Evolutionary conservation across 2,113 vertebrate genomes (phyloP).

Genomic region (Rhabdomys dilectus): DNA sequence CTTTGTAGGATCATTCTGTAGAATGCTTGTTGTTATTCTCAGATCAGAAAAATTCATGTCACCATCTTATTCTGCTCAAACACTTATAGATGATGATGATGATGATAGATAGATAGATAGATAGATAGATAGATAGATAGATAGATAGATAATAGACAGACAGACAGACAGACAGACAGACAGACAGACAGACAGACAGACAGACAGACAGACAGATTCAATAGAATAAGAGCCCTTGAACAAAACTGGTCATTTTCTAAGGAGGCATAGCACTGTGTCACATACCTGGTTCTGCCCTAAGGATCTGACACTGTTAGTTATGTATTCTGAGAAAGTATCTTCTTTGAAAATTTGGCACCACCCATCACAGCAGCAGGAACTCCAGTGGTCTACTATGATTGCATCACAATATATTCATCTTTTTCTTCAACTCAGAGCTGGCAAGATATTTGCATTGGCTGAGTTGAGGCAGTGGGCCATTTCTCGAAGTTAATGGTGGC

Average conservation of each 20-base stretch:
- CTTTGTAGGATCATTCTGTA: slow-evolving; percentile 86
- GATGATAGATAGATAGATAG: too few relatives aligned
- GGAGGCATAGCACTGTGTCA: background rate
- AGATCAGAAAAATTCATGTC: slow-evolving; percentile 93
- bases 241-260: slow-evolving; percentile 44
- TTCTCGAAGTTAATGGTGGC: slow-evolving; percentile 61
- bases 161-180: background rate
- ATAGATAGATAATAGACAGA: background rate
- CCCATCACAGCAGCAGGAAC: slow-evolving; percentile 70
- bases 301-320: background rate
- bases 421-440: slow-evolving; percentile 61
- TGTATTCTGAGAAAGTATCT: slow-evolving; percentile 39
- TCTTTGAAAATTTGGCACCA: slow-evolving; percentile 66
- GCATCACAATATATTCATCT: slow-evolving; percentile 60
- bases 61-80: slow-evolving; percentile 93
- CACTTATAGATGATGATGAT: slow-evolving; percentile 63
- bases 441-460: slow-evolving; percentile 79
- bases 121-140: background rate
- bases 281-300: background rate
- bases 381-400: slow-evolving; percentile 64
- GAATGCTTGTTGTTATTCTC: slow-evolving; percentile 94
- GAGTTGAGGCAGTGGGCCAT: slow-evolving; percentile 62
- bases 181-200: background rate
- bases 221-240: slow-evolving; percentile 6
- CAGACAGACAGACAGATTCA: background rate